A percentile compares a stretch with the other conserved stretches of the same genome.
These are phyloP conservation scores for Oscheius sp. DNA, from an alignment of 1,140 invertebrate genomes.

Conservation along the genomic window DNA sequence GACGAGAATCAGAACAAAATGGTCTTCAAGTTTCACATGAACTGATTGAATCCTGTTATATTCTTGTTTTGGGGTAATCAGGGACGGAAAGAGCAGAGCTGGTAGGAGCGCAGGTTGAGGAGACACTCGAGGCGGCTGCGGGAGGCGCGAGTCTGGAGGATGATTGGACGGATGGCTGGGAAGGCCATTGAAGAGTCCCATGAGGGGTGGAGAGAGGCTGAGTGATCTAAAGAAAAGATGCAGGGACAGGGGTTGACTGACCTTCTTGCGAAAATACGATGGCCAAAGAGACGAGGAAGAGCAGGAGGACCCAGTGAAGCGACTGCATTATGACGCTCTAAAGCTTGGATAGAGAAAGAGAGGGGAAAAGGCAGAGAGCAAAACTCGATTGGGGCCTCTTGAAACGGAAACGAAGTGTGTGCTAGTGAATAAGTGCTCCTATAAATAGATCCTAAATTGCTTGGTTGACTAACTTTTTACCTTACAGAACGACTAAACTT, in stretches of 20 bases:
- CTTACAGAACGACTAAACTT: too few relatives aligned
- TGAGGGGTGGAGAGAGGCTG: too few relatives aligned
- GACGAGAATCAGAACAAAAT: neutral
- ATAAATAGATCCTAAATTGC: too few relatives aligned
- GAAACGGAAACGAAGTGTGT: too few relatives aligned
- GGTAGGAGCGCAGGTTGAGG: neutral
- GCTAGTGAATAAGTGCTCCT: too few relatives aligned
- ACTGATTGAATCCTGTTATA: neutral
- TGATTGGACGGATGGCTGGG: neutral
- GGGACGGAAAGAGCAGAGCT: neutral
- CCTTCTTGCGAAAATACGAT: neutral
- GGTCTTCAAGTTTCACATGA: neutral
- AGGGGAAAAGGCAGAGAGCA: too few relatives aligned
- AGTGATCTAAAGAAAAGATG: neutral
- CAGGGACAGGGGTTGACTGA: neutral
- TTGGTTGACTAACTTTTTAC: too few relatives aligned
- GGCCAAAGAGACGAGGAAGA: neutral
- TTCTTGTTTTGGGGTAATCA: neutral
- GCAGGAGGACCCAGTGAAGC: neutral
- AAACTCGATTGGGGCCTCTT: too few relatives aligned
- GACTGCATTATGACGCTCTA: neutral
- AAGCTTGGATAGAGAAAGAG: too few relatives aligned
- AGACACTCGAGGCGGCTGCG: constrained; percentile 1
- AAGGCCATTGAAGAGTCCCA: neutral
- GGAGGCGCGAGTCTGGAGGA: neutral